These are phyloP conservation scores for Bucco capensis DNA, from an alignment of 2,113 vertebrate genomes.

Conservation along the genomic window DNA sequence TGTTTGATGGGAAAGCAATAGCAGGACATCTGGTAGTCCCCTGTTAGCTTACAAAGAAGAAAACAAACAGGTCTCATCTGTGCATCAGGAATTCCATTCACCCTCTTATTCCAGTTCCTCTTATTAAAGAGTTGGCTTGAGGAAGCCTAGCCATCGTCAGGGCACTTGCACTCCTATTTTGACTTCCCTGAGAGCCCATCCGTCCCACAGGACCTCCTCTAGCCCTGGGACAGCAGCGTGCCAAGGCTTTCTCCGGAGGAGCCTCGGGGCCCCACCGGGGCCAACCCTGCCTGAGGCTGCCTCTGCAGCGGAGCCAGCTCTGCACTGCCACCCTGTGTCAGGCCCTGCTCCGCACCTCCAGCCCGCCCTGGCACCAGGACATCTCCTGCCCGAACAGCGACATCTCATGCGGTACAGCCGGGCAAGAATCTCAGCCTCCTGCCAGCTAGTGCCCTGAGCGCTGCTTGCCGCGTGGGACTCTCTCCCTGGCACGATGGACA, in stretches of 20 bases:
- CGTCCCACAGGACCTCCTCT: background rate
- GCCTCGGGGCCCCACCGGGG: background rate
- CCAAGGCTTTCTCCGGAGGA: background rate
- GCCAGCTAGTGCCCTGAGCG: fast-evolving
- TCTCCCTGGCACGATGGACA: background rate
- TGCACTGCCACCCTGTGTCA: background rate
- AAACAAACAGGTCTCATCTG: background rate
- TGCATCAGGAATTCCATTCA: background rate
- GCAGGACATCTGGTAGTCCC: background rate
- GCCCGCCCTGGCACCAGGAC: fast-evolving
- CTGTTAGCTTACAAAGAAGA: background rate
- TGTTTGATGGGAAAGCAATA: background rate
- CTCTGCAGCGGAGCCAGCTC: background rate
- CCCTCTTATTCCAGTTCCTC: background rate
- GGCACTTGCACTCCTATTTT: background rate
- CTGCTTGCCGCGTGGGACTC: fast-evolving
- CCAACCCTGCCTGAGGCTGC: too few relatives aligned
- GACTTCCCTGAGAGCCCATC: background rate
- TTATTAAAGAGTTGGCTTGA: background rate
- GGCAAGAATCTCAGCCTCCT: background rate
- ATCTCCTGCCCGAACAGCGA: fast-evolving
- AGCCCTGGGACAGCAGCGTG: fast-evolving
- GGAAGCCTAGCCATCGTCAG: background rate
- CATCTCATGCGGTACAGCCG: fast-evolving
- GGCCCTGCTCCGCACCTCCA: fast-evolving